Evolutionary conservation across 2,888 invertebrate genomes (phyloP).

Genomic region (Drosophila mettleri): DNA sequence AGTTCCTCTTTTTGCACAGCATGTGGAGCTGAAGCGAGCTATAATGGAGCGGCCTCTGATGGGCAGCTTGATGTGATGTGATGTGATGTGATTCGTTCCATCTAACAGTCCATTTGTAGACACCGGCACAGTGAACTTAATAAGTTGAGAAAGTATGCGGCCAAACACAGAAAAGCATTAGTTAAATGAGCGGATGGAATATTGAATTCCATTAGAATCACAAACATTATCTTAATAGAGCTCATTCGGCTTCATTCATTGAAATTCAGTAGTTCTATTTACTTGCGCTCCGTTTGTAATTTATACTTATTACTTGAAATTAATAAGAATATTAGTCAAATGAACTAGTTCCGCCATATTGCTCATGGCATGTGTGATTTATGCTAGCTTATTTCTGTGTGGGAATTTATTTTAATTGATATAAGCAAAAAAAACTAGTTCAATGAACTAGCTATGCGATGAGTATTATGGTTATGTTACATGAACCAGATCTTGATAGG

Average conservation of each 20-base stretch:
- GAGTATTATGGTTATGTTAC: no score
- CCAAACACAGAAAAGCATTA: conserved; percentile 2
- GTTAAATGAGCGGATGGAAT: background rate
- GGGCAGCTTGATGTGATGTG: conserved; percentile 31
- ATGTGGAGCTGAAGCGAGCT: conserved; percentile 25
- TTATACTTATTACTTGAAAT: background rate
- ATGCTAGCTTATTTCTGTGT: no score
- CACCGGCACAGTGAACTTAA: conserved; percentile 18
- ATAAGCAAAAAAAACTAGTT: background rate
- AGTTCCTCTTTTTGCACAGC: conserved; percentile 25
- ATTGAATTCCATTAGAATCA: conserved; percentile 1
- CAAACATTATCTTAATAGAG: background rate
- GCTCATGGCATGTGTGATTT: background rate
- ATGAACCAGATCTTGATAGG: no score
- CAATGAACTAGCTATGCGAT: no score
- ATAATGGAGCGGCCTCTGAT: conserved; percentile 5
- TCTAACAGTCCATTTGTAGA: conserved; percentile 10
- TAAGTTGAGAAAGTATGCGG: background rate
- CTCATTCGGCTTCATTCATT: background rate
- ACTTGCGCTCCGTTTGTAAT: background rate
- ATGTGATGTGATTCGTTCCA: conserved; percentile 17
- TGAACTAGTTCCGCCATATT: background rate
- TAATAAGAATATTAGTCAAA: background rate
- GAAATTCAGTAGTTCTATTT: background rate
- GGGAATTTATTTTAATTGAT: rapidly evolving